These are phyloP conservation scores for Pogonophryne albipinna DNA, from an alignment of 2,797 vertebrate genomes.

Conservation along the genomic window DNA sequence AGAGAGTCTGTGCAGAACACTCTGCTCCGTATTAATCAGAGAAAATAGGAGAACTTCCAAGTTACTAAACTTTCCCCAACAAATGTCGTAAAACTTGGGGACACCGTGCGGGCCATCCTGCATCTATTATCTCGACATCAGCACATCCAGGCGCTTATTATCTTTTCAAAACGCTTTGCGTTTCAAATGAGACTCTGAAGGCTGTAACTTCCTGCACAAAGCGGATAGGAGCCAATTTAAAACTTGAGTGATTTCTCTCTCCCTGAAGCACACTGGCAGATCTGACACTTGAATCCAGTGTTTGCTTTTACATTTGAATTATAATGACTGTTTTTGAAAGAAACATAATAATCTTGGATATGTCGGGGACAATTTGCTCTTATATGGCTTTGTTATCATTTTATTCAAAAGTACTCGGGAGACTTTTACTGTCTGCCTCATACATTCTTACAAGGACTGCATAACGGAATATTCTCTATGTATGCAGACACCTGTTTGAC, in stretches of 20 bases:
- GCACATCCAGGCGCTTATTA: slow-evolving; percentile 43
- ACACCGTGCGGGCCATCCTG: slow-evolving; percentile 13
- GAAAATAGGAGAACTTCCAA: slow-evolving; percentile 17
- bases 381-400: slow-evolving; percentile 8
- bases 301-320: slow-evolving; percentile 49
- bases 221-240: slow-evolving; percentile 66
- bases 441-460: slow-evolving; percentile 14
- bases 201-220: slow-evolving; percentile 48
- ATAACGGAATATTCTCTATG: slow-evolving; percentile 6
- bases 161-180: slow-evolving; percentile 61
- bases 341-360: slow-evolving; percentile 42
- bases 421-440: slow-evolving; percentile 23
- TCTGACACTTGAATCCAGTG: slow-evolving; percentile 37
- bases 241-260: slow-evolving; percentile 59
- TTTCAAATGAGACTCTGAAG: slow-evolving; percentile 61
- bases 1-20: not conserved
- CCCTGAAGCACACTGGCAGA: slow-evolving; percentile 48
- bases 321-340: slow-evolving; percentile 40
- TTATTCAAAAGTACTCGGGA: slow-evolving; percentile 20
- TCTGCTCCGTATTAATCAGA: not conserved
- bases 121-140: slow-evolving; percentile 57
- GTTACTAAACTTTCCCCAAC: slow-evolving; percentile 41
- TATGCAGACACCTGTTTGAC: not conserved
- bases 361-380: slow-evolving; percentile 9
- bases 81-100: slow-evolving; percentile 34